Evolutionary conservation across 1,140 invertebrate species (phyloP).

Genomic region (Manduca sexta): DNA sequence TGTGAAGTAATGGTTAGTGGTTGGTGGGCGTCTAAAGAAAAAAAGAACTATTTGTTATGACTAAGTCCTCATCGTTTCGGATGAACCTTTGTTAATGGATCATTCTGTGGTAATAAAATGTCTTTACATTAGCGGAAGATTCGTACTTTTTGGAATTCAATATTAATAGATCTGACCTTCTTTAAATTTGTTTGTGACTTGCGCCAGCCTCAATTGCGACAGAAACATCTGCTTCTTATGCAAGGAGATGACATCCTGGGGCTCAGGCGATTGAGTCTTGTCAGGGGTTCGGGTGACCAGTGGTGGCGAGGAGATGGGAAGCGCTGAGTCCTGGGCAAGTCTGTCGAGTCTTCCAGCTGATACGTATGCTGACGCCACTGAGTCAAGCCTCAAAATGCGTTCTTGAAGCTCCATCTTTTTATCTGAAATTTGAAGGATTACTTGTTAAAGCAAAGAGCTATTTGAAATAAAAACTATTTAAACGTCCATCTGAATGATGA

Average conservation of each 20-base stretch:
- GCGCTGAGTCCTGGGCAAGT: constrained; percentile 17
- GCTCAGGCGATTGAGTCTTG: constrained; percentile 8
- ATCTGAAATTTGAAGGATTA: constrained; percentile 36
- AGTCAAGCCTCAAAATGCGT: constrained; percentile 33
- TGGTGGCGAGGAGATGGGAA: background rate
- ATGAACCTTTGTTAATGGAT: too few relatives aligned
- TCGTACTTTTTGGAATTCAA: too few relatives aligned
- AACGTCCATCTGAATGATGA: too few relatives aligned
- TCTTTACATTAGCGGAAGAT: too few relatives aligned
- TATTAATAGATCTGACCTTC: constrained; percentile 28
- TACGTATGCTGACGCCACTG: constrained; percentile 49
- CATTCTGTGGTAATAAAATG: too few relatives aligned
- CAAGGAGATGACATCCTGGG: constrained; percentile 10
- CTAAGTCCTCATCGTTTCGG: too few relatives aligned
- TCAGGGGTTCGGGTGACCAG: background rate
- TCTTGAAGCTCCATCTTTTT: constrained; percentile 44
- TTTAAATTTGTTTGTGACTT: constrained; percentile 37
- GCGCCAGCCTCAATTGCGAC: constrained; percentile 33
- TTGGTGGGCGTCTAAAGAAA: background rate
- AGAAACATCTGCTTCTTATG: constrained; percentile 44
- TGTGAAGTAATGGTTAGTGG: background rate
- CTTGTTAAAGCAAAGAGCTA: too few relatives aligned
- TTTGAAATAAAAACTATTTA: too few relatives aligned
- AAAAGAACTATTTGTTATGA: too few relatives aligned
- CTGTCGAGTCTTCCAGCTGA: constrained; percentile 44